Conservation (phyloP, 2,113 vertebrate species). For the Triplophysa rosa region DNA sequence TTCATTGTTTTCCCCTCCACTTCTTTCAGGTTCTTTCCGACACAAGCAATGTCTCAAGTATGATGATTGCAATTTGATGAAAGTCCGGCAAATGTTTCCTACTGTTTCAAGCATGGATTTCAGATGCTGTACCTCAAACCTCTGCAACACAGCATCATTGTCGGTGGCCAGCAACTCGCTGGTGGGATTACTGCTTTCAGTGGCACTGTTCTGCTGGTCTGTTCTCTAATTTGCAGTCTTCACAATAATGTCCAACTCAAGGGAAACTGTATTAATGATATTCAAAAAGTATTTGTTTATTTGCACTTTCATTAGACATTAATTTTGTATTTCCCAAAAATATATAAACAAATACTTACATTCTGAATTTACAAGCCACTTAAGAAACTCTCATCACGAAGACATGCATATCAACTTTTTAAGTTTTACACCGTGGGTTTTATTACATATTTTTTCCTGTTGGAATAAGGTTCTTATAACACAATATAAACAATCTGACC, state of each 20-base stretch:
- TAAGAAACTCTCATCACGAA: no score
- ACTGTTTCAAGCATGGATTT: not conserved
- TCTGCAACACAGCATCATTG: not conserved
- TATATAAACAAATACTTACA: no score
- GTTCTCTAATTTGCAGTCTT: conserved; percentile 51
- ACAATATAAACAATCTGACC: no score
- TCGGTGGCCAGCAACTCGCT: conserved; percentile 52
- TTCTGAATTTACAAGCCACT: no score
- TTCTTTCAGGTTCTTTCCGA: not conserved
- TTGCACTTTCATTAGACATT: no score
- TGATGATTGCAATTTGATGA: not conserved
- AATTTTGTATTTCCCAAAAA: no score
- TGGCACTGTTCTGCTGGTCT: conserved; percentile 66
- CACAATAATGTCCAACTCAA: not conserved
- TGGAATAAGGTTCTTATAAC: no score
- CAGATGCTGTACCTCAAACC: not conserved
- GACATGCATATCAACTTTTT: no score
- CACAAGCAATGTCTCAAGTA: not conserved
- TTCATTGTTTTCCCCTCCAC: not conserved
- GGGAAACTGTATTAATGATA: no score
- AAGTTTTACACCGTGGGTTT: no score
- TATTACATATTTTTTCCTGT: no score
- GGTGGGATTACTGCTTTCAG: conserved; percentile 65
- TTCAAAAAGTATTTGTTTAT: no score
- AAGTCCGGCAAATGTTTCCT: not conserved